phyloP scores from a whole-genome alignment of 2,113 vertebrate genomes.

The Acrocephalus kingi region DNA sequence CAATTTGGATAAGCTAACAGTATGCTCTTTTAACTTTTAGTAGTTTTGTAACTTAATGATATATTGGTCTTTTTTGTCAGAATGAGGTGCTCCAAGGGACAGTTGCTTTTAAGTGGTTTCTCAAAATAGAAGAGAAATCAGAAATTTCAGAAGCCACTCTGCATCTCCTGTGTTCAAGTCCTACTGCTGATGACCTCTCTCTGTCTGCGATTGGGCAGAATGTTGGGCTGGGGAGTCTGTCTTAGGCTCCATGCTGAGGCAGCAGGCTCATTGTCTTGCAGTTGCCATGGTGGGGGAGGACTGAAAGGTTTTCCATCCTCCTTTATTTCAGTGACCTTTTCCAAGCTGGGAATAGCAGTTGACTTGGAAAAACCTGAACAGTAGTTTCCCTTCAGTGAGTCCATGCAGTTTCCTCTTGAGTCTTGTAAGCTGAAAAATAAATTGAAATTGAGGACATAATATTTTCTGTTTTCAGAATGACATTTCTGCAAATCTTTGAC shows the following conservation, averaged over 20 bases:
- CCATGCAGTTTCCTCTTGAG: background rate
- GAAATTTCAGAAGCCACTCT: background rate
- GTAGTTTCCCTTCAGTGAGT: background rate
- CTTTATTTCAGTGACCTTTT: slow-evolving; percentile 39
- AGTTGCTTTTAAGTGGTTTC: background rate
- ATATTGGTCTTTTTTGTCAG: background rate
- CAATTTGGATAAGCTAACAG: background rate
- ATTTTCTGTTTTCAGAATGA: slow-evolving; percentile 33
- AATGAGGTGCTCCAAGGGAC: background rate
- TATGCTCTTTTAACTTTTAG: background rate
- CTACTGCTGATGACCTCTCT: background rate
- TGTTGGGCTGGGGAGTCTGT: background rate
- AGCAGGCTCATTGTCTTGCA: background rate
- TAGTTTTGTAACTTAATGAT: background rate
- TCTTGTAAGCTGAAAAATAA: slow-evolving; percentile 21
- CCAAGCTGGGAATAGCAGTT: background rate
- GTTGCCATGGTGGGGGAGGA: background rate
- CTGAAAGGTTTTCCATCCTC: background rate
- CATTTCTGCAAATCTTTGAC: slow-evolving; percentile 8
- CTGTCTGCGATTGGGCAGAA: background rate
- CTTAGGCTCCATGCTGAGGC: background rate
- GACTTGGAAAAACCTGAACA: background rate
- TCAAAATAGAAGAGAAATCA: background rate
- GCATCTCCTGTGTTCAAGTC: background rate
- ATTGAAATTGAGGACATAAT: background rate